Evolutionary conservation across 2,113 vertebrate genomes (phyloP).

Genomic region (Strix aluco): DNA sequence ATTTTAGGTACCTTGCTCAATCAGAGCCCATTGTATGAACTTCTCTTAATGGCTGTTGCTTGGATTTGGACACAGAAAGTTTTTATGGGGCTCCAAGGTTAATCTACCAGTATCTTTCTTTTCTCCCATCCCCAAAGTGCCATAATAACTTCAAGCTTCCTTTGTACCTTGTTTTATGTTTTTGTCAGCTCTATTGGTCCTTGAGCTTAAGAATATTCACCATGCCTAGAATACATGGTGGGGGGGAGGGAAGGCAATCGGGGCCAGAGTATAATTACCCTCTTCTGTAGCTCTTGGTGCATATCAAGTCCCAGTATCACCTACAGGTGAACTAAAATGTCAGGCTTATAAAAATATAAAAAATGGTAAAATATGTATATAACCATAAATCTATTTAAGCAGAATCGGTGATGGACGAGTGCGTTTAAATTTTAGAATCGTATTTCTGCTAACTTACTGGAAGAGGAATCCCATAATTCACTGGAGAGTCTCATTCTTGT

Average conservation of each 20-base stretch:
- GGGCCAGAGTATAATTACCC: not conserved
- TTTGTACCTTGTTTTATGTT: not conserved
- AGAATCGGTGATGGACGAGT: slow-evolving; percentile 42
- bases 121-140: not conserved
- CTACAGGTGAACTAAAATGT: slow-evolving; percentile 20
- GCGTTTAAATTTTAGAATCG: not conserved
- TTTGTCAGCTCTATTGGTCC: not conserved
- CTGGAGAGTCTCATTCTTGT: slow-evolving; percentile 22
- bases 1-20: not conserved
- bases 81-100: not conserved
- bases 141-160: not conserved
- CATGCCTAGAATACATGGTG: not conserved
- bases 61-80: not conserved
- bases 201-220: not conserved
- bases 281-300: not conserved
- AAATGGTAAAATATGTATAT: slow-evolving; percentile 23
- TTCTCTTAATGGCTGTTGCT: not conserved
- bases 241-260: not conserved
- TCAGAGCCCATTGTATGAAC: not conserved
- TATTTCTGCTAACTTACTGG: slow-evolving; percentile 43
- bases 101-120: not conserved
- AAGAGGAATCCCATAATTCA: slow-evolving; percentile 51
- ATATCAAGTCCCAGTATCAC: not conserved
- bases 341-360: not conserved
- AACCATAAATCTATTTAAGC: slow-evolving; percentile 32